These are phyloP conservation scores for Phaedon cochleariae DNA, from an alignment of 2,888 invertebrate genomes.

Conservation along the genomic window DNA sequence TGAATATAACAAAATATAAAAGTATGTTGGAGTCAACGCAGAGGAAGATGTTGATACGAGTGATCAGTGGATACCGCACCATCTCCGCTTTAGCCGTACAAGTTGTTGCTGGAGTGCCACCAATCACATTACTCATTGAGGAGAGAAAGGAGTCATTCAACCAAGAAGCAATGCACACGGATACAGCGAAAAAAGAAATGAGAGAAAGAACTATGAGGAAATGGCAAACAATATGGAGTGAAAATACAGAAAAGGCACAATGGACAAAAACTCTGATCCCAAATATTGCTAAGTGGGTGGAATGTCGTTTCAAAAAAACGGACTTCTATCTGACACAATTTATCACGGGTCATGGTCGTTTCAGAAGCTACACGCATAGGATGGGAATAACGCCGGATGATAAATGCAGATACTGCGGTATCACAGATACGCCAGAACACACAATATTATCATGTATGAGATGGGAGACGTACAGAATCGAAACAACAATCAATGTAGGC, in stretches of 20 bases:
- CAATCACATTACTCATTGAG: background rate
- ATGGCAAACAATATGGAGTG: background rate
- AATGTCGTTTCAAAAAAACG: background rate
- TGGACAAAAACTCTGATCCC: conserved; percentile 12
- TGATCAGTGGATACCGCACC: conserved; percentile 18
- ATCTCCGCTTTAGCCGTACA: conserved; percentile 13
- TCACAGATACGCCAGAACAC: background rate
- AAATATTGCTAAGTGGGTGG: background rate
- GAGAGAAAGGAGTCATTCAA: background rate
- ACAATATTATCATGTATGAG: background rate
- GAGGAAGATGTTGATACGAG: conserved; percentile 9
- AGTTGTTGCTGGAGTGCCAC: conserved; percentile 8
- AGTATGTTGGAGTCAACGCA: conserved; percentile 3
- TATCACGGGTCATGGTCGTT: background rate
- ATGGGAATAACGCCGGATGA: background rate
- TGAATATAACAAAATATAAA: background rate
- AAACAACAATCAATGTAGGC: background rate
- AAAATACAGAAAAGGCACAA: background rate
- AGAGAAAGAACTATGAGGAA: background rate
- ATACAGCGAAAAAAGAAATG: background rate
- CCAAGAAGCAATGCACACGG: background rate
- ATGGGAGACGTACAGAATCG: background rate
- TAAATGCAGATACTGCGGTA: background rate
- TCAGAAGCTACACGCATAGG: background rate
- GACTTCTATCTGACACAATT: conserved; percentile 8